Evolutionary conservation across 37 sponge, comb jelly and placozoan species (phyloP).

Genomic region (Petrosia ficiformis): DNA sequence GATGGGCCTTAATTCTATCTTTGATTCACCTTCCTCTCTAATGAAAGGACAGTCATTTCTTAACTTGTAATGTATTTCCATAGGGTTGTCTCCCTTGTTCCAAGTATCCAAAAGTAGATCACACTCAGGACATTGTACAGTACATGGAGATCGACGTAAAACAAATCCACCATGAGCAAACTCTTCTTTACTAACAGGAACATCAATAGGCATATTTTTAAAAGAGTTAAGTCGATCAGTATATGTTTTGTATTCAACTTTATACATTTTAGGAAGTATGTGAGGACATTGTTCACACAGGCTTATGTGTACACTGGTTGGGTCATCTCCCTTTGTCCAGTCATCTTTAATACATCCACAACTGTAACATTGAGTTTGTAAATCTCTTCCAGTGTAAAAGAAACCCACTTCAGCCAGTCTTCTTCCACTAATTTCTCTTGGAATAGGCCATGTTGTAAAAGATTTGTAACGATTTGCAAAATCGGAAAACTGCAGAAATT

Average conservation of each 20-base stretch:
- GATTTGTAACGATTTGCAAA: not conserved
- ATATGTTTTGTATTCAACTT: no score
- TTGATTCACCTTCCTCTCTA: no score
- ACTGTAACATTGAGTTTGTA: slow-evolving; percentile 19
- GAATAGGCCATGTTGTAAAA: slow-evolving; percentile 4
- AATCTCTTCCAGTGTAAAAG: slow-evolving; percentile 35
- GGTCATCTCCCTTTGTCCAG: slow-evolving; percentile 25
- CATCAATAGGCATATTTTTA: slow-evolving; percentile 3
- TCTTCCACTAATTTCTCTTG: not conserved
- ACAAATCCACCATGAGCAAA: slow-evolving; percentile 50
- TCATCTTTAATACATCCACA: slow-evolving; percentile 15
- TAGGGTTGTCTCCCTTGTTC: slow-evolving; percentile 37
- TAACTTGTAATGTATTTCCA: slow-evolving; percentile 33
- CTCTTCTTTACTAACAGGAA: slow-evolving; percentile 9
- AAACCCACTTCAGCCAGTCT: slow-evolving; percentile 34
- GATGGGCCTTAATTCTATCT: not conserved
- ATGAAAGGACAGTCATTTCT: slow-evolving; percentile 19
- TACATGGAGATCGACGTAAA: slow-evolving; percentile 21
- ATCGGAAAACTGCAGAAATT: not conserved
- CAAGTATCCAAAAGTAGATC: slow-evolving; percentile 13
- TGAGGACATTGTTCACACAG: not conserved
- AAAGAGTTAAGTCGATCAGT: slow-evolving; percentile 36
- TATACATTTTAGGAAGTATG: not conserved
- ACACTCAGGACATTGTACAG: slow-evolving; percentile 35
- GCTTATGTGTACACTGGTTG: slow-evolving; percentile 1